Conservation (phyloP, 2,113 vertebrate species). For the Sinocyclocheilus grahami region DNA sequence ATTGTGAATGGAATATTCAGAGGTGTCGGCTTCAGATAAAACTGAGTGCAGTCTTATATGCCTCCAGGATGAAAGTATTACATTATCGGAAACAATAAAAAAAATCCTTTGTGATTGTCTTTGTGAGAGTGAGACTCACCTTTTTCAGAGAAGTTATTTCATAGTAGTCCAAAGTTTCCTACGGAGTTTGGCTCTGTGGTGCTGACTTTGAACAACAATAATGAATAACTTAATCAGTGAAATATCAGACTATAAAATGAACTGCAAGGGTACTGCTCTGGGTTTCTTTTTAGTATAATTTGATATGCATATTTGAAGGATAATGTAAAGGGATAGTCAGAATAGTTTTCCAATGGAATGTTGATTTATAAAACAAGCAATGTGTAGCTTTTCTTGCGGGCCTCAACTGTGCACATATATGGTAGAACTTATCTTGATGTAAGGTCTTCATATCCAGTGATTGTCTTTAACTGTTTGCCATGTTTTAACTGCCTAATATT, state of each 20-base stretch:
- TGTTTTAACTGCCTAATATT: background rate
- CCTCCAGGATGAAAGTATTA: constrained; percentile 1
- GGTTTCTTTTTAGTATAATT: constrained; percentile 13
- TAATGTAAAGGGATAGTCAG: background rate
- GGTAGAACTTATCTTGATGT: constrained; percentile 16
- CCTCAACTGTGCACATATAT: constrained; percentile 4
- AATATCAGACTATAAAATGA: constrained; percentile 8
- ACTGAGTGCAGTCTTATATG: constrained; percentile 1
- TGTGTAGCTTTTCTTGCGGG: background rate
- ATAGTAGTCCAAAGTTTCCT: background rate
- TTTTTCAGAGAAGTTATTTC: background rate
- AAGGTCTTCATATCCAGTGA: background rate
- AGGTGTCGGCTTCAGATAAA: background rate
- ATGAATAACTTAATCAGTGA: background rate
- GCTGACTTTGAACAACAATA: background rate
- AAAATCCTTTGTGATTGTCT: background rate
- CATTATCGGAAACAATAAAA: background rate
- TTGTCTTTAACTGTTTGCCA: background rate
- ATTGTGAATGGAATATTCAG: background rate
- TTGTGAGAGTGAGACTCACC: background rate
- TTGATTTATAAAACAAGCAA: constrained; percentile 38
- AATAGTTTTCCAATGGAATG: constrained; percentile 30
- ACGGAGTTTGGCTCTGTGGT: background rate
- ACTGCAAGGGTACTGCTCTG: background rate
- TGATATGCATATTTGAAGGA: background rate